These are phyloP conservation scores for Thinocorus orbignyianus DNA, from an alignment of 2,113 vertebrate species.

Conservation along the genomic window DNA sequence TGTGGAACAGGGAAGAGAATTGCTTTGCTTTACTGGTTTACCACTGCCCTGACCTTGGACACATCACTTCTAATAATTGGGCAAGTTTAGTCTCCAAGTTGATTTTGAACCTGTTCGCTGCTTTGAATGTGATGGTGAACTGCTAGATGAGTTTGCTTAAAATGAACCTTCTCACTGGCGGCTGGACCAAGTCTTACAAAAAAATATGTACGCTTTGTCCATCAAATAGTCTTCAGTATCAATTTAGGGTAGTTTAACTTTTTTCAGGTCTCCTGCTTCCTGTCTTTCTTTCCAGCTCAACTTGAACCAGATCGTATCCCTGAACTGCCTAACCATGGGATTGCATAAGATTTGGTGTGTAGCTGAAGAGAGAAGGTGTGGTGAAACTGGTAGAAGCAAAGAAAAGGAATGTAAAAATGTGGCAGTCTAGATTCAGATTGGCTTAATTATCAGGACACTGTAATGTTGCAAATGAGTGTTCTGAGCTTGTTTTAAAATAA, in stretches of 20 bases:
- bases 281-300: neutral
- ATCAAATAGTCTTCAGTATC: neutral
- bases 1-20: neutral
- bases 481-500: neutral
- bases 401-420: neutral
- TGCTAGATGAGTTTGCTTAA: neutral
- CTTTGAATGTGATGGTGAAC: neutral
- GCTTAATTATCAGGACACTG: neutral
- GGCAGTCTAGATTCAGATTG: neutral
- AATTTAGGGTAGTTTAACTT: neutral
- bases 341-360: fast-evolving
- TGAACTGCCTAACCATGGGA: neutral
- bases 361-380: neutral
- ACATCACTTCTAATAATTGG: neutral
- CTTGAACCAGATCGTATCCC: neutral
- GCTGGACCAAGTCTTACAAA: neutral
- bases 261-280: neutral
- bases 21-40: neutral
- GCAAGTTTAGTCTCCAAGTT: neutral
- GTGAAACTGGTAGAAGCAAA: neutral
- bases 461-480: neutral
- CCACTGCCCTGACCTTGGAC: neutral
- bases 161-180: neutral
- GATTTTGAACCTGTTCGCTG: neutral
- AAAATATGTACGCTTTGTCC: neutral